phyloP scores from a whole-genome alignment of 1,140 invertebrate genomes.

The Caenorhabditis briggsae region DNA sequence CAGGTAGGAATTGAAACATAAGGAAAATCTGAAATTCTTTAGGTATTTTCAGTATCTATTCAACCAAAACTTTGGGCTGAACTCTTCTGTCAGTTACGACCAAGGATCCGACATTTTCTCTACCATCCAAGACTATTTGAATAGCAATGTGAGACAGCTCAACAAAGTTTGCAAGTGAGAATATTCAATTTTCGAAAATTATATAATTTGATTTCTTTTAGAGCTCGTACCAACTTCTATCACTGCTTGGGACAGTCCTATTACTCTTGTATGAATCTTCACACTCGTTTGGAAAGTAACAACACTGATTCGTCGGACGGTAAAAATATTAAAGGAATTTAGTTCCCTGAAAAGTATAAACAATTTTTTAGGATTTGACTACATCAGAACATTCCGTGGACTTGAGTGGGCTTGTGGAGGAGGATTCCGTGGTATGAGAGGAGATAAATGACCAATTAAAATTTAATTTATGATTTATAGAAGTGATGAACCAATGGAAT shows the following conservation, averaged over 20 bases:
- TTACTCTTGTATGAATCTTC: constrained; percentile 58
- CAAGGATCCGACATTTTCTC: constrained; percentile 28
- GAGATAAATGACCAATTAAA: not conserved
- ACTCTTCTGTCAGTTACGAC: not conserved
- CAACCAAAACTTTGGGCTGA: constrained; percentile 23
- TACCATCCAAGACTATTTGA: not conserved
- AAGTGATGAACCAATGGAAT: not conserved
- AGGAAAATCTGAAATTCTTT: not conserved
- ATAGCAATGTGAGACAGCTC: constrained; percentile 35
- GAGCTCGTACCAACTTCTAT: constrained; percentile 52
- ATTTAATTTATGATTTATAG: not conserved
- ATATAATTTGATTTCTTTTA: not conserved
- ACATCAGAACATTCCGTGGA: constrained; percentile 49
- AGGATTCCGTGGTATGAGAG: constrained; percentile 40
- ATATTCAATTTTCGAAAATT: too few relatives aligned
- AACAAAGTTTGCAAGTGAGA: constrained; percentile 44
- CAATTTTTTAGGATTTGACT: constrained; percentile 54
- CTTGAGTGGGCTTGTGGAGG: constrained; percentile 56
- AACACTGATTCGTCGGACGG: constrained; percentile 32
- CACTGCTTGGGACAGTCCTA: constrained; percentile 56
- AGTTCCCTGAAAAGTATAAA: not conserved
- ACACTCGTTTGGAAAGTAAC: not conserved
- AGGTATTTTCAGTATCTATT: constrained; percentile 12
- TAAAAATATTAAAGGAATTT: not conserved
- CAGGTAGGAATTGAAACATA: not conserved